Evolutionary conservation across 2,797 vertebrate species (phyloP), one percentile per base, ranked within the genome.

Genomic region (Furcifer pardalis): DNA sequence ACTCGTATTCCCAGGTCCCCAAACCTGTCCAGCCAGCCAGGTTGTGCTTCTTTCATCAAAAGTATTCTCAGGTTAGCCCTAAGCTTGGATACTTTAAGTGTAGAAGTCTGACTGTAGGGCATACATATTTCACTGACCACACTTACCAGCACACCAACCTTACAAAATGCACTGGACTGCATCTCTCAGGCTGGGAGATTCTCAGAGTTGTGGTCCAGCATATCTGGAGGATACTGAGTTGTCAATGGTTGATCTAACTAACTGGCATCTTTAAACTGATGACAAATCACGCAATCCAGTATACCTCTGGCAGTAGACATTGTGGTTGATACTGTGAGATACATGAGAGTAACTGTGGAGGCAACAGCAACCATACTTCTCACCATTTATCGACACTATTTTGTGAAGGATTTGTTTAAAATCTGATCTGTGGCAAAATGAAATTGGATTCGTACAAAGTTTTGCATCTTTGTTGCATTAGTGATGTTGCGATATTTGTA

Each of bases 41-140:
- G n/a, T 84, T 92, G 92, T 92, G 91, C 87, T 94, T 87, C 86
- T 92, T 94, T 79, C 82, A 87, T 79, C 80, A 86, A 89, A 68
- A 90, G 71, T 90, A 84, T 84, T 93, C 90, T 15, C 66, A 90
- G 84, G 92, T 91, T 90, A 63, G 83, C 93, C 73, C 91, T 91
- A 90, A 94, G 93, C 92, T 19, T 90, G 17, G 32, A 71, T 60
- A 27, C 13, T 42, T 69, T 68, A 35, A n/a, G 9, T 80, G 17
- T 23, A 69, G 52, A 60, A 40, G 59, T 40, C 32, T 77, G 32
- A 17, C 19, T 74, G 27, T 49, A 75, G 44, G 60, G n/a, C 25
- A 8, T 12, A 69, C n/a, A n/a, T n/a, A n/a, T n/a, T n/a, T 37
- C 32, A 7, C 46, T 5, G 46, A 12, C 46, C 46, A 8, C 46